These are phyloP conservation scores for Acrobasis repandana DNA, from an alignment of 2,888 invertebrate species.

Conservation along the genomic window DNA sequence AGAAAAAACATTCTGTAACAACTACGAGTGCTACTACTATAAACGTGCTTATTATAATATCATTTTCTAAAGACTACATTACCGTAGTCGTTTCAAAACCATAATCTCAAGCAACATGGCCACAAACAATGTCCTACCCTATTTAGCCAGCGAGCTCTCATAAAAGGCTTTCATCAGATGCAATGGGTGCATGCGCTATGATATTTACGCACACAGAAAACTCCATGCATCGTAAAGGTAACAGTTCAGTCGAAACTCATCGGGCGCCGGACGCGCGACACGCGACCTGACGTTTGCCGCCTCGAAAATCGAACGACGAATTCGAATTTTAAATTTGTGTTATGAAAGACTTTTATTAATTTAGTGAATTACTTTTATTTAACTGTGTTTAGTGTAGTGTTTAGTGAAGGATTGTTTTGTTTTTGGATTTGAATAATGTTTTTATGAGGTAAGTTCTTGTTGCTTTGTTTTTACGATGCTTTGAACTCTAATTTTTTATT, in stretches of 20 bases:
- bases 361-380: background rate
- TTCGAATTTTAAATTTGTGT: constrained; percentile 15
- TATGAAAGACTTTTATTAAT: constrained; percentile 11
- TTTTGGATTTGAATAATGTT: constrained; percentile 6
- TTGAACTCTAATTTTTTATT: background rate
- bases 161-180: constrained; percentile 18
- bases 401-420: background rate
- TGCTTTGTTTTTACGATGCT: background rate
- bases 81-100: background rate
- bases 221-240: constrained; percentile 16
- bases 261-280: constrained; percentile 6
- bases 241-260: constrained; percentile 4
- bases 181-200: constrained; percentile 13
- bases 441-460: background rate
- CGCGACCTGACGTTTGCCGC: constrained; percentile 11
- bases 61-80: background rate
- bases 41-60: too few species aligned
- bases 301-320: constrained; percentile 12
- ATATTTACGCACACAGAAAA: constrained; percentile 13
- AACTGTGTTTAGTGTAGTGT: constrained; percentile 9
- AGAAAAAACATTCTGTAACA: too few species aligned
- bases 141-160: constrained; percentile 16
- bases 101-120: background rate
- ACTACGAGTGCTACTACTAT: too few species aligned
- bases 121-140: constrained; percentile 17